A percentile compares a stretch with the other conserved stretches of the same genome.
Evolutionary conservation across 92 coral and sea anemone genomes (phyloP).

Genomic region (Siderastrea siderea): DNA sequence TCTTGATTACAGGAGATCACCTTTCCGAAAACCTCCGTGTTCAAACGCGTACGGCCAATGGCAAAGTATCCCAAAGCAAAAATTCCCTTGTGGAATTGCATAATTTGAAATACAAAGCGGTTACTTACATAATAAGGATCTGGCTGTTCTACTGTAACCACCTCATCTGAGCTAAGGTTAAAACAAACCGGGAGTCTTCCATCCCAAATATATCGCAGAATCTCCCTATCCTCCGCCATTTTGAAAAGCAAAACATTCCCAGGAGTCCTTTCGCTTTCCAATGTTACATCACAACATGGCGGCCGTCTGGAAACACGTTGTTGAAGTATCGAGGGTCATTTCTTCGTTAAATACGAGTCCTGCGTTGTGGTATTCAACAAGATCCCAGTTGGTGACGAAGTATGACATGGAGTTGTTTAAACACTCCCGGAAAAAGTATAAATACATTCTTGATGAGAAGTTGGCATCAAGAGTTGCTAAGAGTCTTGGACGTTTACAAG

Average conservation of each 20-base stretch:
- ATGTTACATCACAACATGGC: slow-evolving; percentile 72
- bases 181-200: slow-evolving; percentile 98
- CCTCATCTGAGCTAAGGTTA: slow-evolving; percentile 94
- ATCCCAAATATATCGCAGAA: slow-evolving; percentile 95
- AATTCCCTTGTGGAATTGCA: background rate
- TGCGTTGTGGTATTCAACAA: slow-evolving; percentile 33
- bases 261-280: slow-evolving; percentile 29
- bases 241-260: slow-evolving; percentile 57
- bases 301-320: slow-evolving; percentile 25
- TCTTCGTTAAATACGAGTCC: background rate
- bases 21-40: background rate
- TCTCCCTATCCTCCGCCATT: slow-evolving; percentile 99
- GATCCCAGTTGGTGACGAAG: slow-evolving; percentile 55
- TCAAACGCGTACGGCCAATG: background rate
- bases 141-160: slow-evolving; percentile 95
- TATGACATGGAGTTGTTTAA: slow-evolving; percentile 58
- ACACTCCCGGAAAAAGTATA: slow-evolving; percentile 75
- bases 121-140: slow-evolving; percentile 96
- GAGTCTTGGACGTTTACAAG: slow-evolving; percentile 51
- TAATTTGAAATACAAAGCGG: background rate
- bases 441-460: slow-evolving; percentile 79
- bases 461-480: slow-evolving; percentile 81
- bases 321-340: background rate
- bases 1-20: background rate
- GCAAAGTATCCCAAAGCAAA: background rate